These are phyloP conservation scores for Lagorchestes hirsutus DNA, from an alignment of 2,797 vertebrate species.

Conservation along the genomic window DNA sequence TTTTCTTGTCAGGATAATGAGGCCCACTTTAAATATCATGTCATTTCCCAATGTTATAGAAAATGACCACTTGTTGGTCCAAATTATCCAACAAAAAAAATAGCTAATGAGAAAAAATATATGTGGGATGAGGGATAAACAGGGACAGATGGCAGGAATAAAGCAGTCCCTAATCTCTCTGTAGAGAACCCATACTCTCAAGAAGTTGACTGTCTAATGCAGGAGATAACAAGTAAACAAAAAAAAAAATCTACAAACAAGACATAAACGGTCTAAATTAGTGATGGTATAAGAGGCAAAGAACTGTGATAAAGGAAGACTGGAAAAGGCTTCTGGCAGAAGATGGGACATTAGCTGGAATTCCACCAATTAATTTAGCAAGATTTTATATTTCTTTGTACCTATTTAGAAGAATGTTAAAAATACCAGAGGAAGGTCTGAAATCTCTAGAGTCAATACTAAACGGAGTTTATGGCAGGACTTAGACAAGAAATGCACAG, in stretches of 20 bases:
- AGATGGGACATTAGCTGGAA: not conserved
- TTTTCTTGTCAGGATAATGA: not conserved
- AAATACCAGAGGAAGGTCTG: not conserved
- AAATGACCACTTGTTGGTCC: not conserved
- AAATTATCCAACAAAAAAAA: not conserved
- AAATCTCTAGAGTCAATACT: not conserved
- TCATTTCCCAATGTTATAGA: not conserved
- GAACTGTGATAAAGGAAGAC: not conserved
- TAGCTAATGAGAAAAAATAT: not conserved
- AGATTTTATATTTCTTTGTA: not conserved
- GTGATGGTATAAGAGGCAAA: not conserved
- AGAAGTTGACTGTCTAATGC: not conserved
- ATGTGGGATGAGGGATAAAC: not conserved
- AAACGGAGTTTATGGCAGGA: not conserved
- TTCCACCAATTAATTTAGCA: not conserved
- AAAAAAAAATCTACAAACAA: not conserved
- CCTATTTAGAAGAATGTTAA: not conserved
- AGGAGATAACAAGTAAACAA: not conserved
- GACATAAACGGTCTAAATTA: not conserved
- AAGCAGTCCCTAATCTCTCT: not conserved
- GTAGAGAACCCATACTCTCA: not conserved
- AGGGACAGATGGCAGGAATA: not conserved
- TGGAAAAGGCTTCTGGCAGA: not conserved
- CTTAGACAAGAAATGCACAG: not conserved
- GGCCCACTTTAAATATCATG: not conserved